Percentiles rank a stretch among this genome's conserved stretches.
phyloP scores from a whole-genome alignment of 2,113 vertebrate species.

The Barbus barbus region DNA sequence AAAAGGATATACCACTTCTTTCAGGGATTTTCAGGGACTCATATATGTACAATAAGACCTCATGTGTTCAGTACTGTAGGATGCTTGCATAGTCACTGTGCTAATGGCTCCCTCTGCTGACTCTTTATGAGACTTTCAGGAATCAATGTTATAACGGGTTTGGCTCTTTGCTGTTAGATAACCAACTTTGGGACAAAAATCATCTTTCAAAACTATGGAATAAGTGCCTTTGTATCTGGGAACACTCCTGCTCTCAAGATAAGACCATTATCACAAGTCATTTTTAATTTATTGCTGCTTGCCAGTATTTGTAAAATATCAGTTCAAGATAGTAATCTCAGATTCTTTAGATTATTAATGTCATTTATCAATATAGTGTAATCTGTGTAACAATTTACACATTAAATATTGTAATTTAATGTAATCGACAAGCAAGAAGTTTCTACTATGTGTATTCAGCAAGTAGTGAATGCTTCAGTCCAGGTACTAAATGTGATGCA shows the following conservation, averaged over 20 bases:
- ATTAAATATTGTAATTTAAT: not conserved
- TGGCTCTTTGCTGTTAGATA: not conserved
- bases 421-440: not conserved
- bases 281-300: not conserved
- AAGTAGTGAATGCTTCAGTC: not conserved
- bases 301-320: not conserved
- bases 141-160: not conserved
- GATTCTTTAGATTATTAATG: not conserved
- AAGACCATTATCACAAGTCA: no score
- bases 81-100: not conserved
- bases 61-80: not conserved
- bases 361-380: not conserved
- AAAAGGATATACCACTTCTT: no score
- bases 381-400: not conserved
- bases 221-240: no score
- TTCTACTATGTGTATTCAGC: not conserved
- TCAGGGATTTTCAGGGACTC: not conserved
- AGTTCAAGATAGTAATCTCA: not conserved
- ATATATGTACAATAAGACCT: fast-evolving
- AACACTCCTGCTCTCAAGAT: no score
- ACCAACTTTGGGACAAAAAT: not conserved
- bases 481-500: not conserved
- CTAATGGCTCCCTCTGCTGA: not conserved
- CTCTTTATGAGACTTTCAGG: not conserved
- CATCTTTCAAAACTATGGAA: no score